These are phyloP conservation scores for Germaria angustata DNA, from an alignment of 2,888 invertebrate genomes.

Conservation along the genomic window DNA sequence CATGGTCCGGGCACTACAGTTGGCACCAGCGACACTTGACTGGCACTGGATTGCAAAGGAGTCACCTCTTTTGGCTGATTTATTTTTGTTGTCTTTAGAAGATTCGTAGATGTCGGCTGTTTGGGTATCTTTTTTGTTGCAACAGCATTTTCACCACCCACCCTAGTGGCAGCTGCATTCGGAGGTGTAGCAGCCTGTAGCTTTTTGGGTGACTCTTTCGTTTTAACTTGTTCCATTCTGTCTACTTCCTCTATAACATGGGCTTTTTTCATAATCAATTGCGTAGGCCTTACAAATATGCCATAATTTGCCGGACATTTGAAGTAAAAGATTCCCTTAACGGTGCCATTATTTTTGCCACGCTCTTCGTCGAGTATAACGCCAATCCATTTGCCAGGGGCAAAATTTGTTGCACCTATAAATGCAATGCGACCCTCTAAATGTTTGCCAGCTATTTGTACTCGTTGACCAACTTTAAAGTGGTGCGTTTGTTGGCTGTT, in stretches of 20 bases:
- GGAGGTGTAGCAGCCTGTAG: not conserved
- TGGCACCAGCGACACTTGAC: slow-evolving; percentile 76
- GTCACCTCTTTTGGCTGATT: slow-evolving; percentile 73
- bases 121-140: slow-evolving; percentile 44
- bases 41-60: slow-evolving; percentile 53
- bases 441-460: slow-evolving; percentile 91
- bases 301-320: slow-evolving; percentile 96
- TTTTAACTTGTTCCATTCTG: slow-evolving; percentile 33
- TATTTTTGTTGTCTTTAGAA: slow-evolving; percentile 67
- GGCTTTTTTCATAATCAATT: slow-evolving; percentile 81
- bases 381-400: slow-evolving; percentile 96
- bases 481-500: slow-evolving; percentile 77
- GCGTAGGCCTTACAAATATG: slow-evolving; percentile 94
- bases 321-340: slow-evolving; percentile 95
- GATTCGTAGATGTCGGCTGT: slow-evolving; percentile 56
- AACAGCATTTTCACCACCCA: not conserved
- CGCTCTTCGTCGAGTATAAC: slow-evolving; percentile 95
- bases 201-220: slow-evolving; percentile 14
- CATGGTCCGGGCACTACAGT: slow-evolving; percentile 65
- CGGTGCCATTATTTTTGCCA: slow-evolving; percentile 97
- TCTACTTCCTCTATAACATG: slow-evolving; percentile 28
- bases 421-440: slow-evolving; percentile 94
- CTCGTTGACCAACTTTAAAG: slow-evolving; percentile 88
- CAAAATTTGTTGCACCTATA: slow-evolving; percentile 93
- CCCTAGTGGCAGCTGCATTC: not conserved